phyloP scores from a whole-genome alignment of 1,140 invertebrate genomes.

The Trialeurodes vaporariorum region DNA sequence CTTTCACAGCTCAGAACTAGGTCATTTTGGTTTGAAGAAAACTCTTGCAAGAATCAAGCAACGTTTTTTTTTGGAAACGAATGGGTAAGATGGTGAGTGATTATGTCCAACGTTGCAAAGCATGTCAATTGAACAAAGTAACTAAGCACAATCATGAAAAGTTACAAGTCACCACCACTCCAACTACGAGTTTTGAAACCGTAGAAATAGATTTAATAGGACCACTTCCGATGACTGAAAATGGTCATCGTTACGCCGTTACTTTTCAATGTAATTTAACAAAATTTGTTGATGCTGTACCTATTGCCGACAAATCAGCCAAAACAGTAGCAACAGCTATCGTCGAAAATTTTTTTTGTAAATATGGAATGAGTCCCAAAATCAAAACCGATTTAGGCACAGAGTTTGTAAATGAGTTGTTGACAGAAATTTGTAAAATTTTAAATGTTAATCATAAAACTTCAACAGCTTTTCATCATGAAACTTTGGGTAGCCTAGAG shows the following conservation, averaged over 20 bases:
- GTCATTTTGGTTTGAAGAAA: not conserved
- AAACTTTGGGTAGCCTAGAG: conserved; percentile 32
- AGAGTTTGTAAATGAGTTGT: conserved; percentile 21
- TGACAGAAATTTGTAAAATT: conserved; percentile 26
- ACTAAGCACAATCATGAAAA: not conserved
- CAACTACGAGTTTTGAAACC: conserved; percentile 6
- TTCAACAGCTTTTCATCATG: conserved; percentile 25
- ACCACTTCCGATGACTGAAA: conserved; percentile 26
- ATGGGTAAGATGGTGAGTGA: not conserved
- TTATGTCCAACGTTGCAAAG: not conserved
- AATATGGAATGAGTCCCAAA: conserved; percentile 13
- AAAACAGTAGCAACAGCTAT: conserved; percentile 25
- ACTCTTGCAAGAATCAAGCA: not conserved
- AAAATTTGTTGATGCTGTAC: conserved; percentile 29
- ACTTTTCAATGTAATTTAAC: conserved; percentile 30
- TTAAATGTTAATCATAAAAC: conserved; percentile 26
- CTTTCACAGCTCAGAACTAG: not conserved
- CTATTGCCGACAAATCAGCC: conserved; percentile 24
- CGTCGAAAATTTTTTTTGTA: conserved; percentile 12
- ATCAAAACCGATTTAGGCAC: conserved; percentile 16
- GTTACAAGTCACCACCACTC: conserved; percentile 13
- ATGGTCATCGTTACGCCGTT: conserved; percentile 28
- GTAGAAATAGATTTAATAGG: conserved; percentile 28
- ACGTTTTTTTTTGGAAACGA: not conserved
- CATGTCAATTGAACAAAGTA: not conserved